A percentile compares a stretch with the other conserved stretches of the same genome.
Evolutionary conservation across 2,113 vertebrate genomes (phyloP).

Genomic region (Acinonyx jubatus): DNA sequence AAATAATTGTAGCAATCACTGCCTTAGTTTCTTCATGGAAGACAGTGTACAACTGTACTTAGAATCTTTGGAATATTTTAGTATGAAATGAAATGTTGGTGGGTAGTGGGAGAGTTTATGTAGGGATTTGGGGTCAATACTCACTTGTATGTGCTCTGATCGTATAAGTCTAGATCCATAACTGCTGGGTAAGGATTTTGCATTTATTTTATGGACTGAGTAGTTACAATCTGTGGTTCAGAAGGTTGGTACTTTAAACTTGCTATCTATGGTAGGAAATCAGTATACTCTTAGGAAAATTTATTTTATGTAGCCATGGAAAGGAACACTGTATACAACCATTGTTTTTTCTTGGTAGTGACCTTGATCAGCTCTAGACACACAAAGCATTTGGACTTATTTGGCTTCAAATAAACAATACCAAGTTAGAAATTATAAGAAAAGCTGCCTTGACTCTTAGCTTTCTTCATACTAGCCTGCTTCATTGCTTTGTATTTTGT

Average conservation of each 20-base stretch:
- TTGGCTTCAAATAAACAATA: conserved; percentile 43
- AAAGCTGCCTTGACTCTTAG: conserved; percentile 1
- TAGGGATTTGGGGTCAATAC: neutral
- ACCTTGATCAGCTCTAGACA: conserved; percentile 38
- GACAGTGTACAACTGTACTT: conserved; percentile 27
- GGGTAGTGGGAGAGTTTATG: neutral
- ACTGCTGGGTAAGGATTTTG: conserved; percentile 9
- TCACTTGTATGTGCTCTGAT: conserved; percentile 16
- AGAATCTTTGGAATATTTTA: conserved; percentile 47
- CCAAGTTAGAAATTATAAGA: conserved; percentile 38
- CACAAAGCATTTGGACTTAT: conserved; percentile 17
- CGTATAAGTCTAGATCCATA: neutral
- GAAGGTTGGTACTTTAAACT: conserved; percentile 51
- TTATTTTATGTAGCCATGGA: conserved; percentile 5
- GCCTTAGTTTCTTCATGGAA: conserved; percentile 40
- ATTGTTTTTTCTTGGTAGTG: conserved; percentile 54
- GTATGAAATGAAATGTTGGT: conserved; percentile 33
- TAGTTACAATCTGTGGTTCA: conserved; percentile 46
- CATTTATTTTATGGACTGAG: conserved; percentile 6
- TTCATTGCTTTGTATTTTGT: conserved; percentile 52
- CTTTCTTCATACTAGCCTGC: conserved; percentile 26
- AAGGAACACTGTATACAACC: neutral
- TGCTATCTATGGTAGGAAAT: conserved; percentile 24
- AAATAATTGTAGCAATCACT: conserved; percentile 46
- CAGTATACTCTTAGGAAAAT: neutral